Percentiles rank a stretch among this genome's conserved stretches.
phyloP scores from a whole-genome alignment of 1,140 invertebrate species.

The Drosophila bipectinata region DNA sequence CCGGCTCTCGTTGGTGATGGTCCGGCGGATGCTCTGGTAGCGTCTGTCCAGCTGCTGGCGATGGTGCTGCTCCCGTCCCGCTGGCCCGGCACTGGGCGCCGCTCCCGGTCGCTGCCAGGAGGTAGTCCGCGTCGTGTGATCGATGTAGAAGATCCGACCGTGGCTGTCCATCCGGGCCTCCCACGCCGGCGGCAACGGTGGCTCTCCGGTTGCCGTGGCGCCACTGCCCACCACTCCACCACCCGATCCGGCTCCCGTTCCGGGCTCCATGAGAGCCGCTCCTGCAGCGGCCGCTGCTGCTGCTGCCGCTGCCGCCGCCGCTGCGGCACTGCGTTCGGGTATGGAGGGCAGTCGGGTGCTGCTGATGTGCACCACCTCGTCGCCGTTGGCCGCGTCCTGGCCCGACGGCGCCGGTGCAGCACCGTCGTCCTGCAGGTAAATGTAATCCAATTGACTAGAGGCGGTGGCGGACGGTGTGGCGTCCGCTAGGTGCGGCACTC shows the following conservation, averaged over 20 bases:
- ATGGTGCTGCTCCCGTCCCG: constrained; percentile 84
- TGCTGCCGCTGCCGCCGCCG: constrained; percentile 51
- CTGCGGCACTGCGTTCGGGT: constrained; percentile 87
- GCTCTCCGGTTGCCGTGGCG: constrained; percentile 85
- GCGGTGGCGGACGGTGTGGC: constrained; percentile 38
- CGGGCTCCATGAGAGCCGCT: constrained; percentile 52
- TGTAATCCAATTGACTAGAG: constrained; percentile 72
- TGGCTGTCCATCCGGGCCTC: constrained; percentile 97
- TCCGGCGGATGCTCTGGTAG: constrained; percentile 94
- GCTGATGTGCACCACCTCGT: constrained; percentile 88
- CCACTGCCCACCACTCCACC: constrained; percentile 66
- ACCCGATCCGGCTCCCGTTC: constrained; percentile 4
- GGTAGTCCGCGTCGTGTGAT: constrained; percentile 95
- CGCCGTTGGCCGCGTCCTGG: constrained; percentile 8
- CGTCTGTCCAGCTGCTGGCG: constrained; percentile 85
- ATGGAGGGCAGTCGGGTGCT: constrained; percentile 92
- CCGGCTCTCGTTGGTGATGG: constrained; percentile 88
- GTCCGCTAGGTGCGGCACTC: constrained; percentile 22
- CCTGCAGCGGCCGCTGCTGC: constrained; percentile 45
- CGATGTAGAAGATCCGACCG: constrained; percentile 96
- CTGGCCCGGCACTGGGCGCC: constrained; percentile 73
- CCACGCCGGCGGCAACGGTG: constrained; percentile 95
- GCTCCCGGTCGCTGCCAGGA: constrained; percentile 94
- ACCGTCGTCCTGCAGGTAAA: constrained; percentile 37
- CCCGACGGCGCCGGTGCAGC: constrained; percentile 11